Conservation (phyloP, 2,888 invertebrate species). For the Eristalis pertinax region DNA sequence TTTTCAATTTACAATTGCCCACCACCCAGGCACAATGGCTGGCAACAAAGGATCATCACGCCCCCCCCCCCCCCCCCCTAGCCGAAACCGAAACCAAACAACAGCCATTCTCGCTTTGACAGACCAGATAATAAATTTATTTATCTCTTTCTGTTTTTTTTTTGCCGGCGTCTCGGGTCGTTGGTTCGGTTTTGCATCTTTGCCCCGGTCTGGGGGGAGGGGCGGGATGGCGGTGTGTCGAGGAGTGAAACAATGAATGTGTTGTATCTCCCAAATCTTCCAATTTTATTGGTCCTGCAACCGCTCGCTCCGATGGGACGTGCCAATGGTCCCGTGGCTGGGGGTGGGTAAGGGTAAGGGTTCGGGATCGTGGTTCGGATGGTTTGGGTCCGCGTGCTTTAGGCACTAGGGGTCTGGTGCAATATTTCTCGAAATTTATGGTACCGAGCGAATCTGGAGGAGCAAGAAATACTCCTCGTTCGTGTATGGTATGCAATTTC, state of each 20-base stretch:
- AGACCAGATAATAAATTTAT: slow-evolving; percentile 71
- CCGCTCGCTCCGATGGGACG: neutral
- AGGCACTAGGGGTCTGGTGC: slow-evolving; percentile 45
- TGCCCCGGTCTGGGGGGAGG: slow-evolving; percentile 23
- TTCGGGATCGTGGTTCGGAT: neutral
- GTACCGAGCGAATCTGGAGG: slow-evolving; percentile 32
- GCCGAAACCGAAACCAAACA: slow-evolving; percentile 55
- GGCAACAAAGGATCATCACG: slow-evolving; percentile 28
- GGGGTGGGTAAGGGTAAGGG: neutral
- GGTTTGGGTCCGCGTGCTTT: slow-evolving; percentile 6
- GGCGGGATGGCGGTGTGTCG: neutral
- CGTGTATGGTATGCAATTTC: slow-evolving; percentile 48
- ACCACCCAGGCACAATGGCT: neutral
- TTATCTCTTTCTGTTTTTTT: slow-evolving; percentile 37
- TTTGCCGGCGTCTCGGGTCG: slow-evolving; percentile 1
- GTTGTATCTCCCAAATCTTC: slow-evolving; percentile 59
- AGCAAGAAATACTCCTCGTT: slow-evolving; percentile 33
- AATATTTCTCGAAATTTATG: slow-evolving; percentile 69
- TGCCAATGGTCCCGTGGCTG: neutral
- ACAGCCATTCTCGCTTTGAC: slow-evolving; percentile 65
- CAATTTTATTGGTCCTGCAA: slow-evolving; percentile 46
- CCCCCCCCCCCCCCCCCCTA: neutral
- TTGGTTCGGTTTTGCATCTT: slow-evolving; percentile 56
- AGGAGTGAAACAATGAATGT: slow-evolving; percentile 54
- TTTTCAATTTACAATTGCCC: slow-evolving; percentile 68